A percentile compares a stretch with the other conserved stretches of the same genome.
phyloP scores from a whole-genome alignment of 2,797 vertebrate species.

The Peromyscus melanophrys region DNA sequence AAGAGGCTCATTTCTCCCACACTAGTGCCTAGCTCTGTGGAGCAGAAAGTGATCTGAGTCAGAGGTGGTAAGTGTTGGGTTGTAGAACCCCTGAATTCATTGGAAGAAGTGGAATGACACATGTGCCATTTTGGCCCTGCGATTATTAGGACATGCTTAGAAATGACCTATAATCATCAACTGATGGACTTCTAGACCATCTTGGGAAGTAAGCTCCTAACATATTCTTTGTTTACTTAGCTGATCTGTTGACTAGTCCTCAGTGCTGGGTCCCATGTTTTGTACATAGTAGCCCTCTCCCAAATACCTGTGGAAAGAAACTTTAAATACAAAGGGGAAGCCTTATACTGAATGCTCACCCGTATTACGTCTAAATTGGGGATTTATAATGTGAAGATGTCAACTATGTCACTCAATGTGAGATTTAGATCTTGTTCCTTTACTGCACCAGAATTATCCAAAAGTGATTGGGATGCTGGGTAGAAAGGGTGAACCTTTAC shows the following conservation, averaged over 20 bases:
- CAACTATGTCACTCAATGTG: background rate
- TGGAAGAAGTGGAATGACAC: background rate
- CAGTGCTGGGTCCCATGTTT: background rate
- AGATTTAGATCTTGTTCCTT: background rate
- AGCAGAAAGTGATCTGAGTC: no score
- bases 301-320: background rate
- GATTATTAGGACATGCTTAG: background rate
- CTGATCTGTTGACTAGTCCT: background rate
- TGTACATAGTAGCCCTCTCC: background rate
- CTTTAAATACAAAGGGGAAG: background rate
- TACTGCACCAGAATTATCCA: background rate
- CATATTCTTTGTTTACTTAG: background rate
- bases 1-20: background rate
- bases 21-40: background rate
- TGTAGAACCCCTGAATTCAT: background rate
- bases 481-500: background rate
- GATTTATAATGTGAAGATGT: background rate
- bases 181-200: no score
- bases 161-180: background rate
- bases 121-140: background rate
- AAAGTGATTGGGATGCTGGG: background rate
- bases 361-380: background rate
- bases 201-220: background rate
- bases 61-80: accelerated
- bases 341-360: background rate